These are phyloP conservation scores for Meta bourneti DNA, from an alignment of 2,888 invertebrate genomes.

Conservation along the genomic window DNA sequence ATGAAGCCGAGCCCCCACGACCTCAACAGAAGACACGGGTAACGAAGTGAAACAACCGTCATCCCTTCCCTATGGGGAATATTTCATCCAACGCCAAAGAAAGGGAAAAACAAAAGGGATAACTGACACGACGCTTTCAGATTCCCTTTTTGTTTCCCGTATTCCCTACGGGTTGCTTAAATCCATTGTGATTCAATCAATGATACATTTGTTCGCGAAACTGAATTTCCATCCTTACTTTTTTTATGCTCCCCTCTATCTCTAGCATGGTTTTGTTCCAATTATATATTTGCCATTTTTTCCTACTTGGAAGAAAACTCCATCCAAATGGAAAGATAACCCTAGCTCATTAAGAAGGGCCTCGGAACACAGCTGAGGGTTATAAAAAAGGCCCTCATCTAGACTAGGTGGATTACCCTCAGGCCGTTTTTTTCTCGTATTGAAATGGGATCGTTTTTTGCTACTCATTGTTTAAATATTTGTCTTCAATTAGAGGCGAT, in stretches of 20 bases:
- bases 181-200: conserved; percentile 45
- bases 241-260: not conserved
- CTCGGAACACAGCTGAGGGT: not conserved
- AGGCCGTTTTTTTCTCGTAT: not conserved
- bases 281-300: conserved; percentile 48
- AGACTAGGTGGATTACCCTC: conserved; percentile 1
- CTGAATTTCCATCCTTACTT: conserved; percentile 15
- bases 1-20: not conserved
- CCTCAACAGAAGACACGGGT: not conserved
- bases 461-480: conserved; percentile 69
- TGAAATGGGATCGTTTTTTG: not conserved
- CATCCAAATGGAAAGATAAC: conserved; percentile 11
- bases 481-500: conserved; percentile 67
- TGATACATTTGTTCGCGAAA: conserved; percentile 29
- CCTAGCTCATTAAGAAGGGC: conserved; percentile 5
- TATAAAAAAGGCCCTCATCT: conserved; percentile 23
- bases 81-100: not conserved
- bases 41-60: not conserved
- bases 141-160: not conserved
- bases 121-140: not conserved
- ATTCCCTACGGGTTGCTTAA: not conserved
- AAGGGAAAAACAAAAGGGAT: not conserved
- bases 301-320: not conserved
- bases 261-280: conserved; percentile 28
- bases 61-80: not conserved